Conservation (phyloP, 2,888 invertebrate genomes). For the Eristalis tenax region DNA sequence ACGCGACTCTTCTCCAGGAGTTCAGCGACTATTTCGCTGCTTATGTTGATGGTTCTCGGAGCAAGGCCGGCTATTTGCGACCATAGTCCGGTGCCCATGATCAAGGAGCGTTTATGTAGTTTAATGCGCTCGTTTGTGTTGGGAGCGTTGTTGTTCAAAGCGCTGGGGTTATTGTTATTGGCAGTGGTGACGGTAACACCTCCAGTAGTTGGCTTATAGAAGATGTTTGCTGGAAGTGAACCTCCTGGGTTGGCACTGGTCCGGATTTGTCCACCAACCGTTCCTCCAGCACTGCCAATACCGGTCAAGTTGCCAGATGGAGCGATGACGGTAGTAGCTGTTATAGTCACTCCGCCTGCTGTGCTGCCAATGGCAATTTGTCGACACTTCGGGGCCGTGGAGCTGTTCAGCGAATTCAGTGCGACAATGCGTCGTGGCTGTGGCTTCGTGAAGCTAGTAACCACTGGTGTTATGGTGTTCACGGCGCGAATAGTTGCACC, state of each 20-base stretch:
- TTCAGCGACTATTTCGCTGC: slow-evolving; percentile 54
- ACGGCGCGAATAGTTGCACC: slow-evolving; percentile 50
- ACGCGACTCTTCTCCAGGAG: slow-evolving; percentile 42
- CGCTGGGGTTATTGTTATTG: slow-evolving; percentile 37
- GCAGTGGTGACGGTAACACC: slow-evolving; percentile 26
- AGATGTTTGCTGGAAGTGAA: slow-evolving; percentile 21
- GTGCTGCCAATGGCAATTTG: slow-evolving; percentile 62
- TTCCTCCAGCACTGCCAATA: slow-evolving; percentile 2
- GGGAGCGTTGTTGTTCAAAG: slow-evolving; percentile 17
- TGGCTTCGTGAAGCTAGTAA: slow-evolving; percentile 49
- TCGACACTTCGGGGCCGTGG: slow-evolving; percentile 42
- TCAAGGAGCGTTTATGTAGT: slow-evolving; percentile 58
- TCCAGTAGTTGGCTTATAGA: slow-evolving; percentile 34
- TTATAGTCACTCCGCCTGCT: slow-evolving; percentile 52
- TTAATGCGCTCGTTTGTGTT: slow-evolving; percentile 47
- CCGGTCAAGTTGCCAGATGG: slow-evolving; percentile 35
- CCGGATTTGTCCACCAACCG: not conserved
- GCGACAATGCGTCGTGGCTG: slow-evolving; percentile 57
- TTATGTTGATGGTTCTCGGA: slow-evolving; percentile 39
- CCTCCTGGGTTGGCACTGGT: slow-evolving; percentile 6
- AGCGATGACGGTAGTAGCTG: slow-evolving; percentile 44
- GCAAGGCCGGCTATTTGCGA: not conserved
- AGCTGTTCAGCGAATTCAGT: slow-evolving; percentile 40
- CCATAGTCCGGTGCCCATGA: slow-evolving; percentile 46
- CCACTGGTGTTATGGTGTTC: slow-evolving; percentile 1